Base-by-base conservation (phyloP, 2,888 invertebrate genomes). In the Lasioglossum lativentre region DNA sequence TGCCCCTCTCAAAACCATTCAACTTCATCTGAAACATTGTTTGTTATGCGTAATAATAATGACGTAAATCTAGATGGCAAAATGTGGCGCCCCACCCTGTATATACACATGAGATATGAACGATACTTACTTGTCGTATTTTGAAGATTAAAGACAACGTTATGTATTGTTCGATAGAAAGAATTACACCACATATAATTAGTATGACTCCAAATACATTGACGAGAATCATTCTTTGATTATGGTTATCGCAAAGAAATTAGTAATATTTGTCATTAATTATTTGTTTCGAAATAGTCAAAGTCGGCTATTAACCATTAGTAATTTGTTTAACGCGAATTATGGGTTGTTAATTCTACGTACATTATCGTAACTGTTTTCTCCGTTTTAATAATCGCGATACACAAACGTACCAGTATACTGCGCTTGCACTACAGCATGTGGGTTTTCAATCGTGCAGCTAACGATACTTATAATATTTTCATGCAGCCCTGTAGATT, bases 391-490 rank as follows among this genome's bases (percentile, higher is more conserved):
- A 1, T 6, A 47, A 30, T 23, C 14, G 4, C 12, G 38, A 66
- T 34, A 19, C 12, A 34, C 34, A 34, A 66, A 66, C 19, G 68
- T 59, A 16, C 5, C 16, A 23, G 27, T 30, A 42, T 59, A 38
- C 59, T 5, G 19, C 23, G 42, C 38, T 40, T 52, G 23, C 34
- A 77, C 38, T 59, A 30, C 68, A 56, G 34, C 6, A 16, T 16
- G 16, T 12, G 0, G 56, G 4, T 1, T 63, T 59, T 5, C 30
- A 10, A 4, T 38, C 1, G 27, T 14, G 34, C 4, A 23, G 19
- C 5, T 30, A 16, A 74, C 30, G 4, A 70, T 59, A 23, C 63
- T 82, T 70, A 74, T 85, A 8, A 83, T 79, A 19, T 4, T 42
- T 82, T 40, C 71, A 12, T 63, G 45, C 23, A 16, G 70, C 66